Conservation (phyloP, 2,888 invertebrate species). For the Cheilosia scutellata region DNA sequence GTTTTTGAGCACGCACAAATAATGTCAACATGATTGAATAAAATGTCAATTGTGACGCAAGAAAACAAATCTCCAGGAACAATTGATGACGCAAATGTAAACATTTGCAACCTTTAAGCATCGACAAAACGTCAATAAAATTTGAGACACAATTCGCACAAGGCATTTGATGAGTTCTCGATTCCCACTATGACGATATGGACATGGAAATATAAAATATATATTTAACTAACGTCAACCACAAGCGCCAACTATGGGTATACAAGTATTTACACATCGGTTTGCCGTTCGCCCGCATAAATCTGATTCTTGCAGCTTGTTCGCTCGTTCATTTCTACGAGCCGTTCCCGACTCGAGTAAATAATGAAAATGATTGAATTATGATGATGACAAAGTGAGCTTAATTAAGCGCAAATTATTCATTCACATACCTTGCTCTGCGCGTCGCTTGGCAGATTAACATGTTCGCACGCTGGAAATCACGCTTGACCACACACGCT, state of each 20-base stretch:
- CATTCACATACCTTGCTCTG: slow-evolving; percentile 81
- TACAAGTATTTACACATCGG: too few relatives aligned
- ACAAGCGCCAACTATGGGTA: too few relatives aligned
- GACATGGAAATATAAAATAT: not conserved
- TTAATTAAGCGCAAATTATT: slow-evolving; percentile 42
- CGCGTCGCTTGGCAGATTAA: slow-evolving; percentile 93
- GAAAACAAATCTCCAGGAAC: not conserved
- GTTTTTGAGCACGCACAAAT: not conserved
- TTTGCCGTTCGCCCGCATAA: too few relatives aligned
- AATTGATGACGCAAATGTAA: slow-evolving; percentile 15
- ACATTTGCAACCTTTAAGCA: not conserved
- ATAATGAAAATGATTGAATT: slow-evolving; percentile 37
- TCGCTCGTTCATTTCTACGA: not conserved
- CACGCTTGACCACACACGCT: slow-evolving; percentile 94
- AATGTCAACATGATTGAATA: not conserved
- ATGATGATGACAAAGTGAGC: slow-evolving; percentile 52
- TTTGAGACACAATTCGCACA: not conserved
- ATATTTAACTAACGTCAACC: not conserved
- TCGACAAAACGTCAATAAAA: slow-evolving; percentile 1
- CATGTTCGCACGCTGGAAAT: slow-evolving; percentile 92
- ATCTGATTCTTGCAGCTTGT: not conserved
- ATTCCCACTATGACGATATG: not conserved
- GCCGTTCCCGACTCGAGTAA: not conserved
- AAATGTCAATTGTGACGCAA: not conserved
- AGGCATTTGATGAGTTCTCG: slow-evolving; percentile 25